A percentile compares a stretch with the other conserved stretches of the same genome.
These are phyloP conservation scores for Ephestia elutella DNA, from an alignment of 1,140 invertebrate genomes.

Conservation along the genomic window DNA sequence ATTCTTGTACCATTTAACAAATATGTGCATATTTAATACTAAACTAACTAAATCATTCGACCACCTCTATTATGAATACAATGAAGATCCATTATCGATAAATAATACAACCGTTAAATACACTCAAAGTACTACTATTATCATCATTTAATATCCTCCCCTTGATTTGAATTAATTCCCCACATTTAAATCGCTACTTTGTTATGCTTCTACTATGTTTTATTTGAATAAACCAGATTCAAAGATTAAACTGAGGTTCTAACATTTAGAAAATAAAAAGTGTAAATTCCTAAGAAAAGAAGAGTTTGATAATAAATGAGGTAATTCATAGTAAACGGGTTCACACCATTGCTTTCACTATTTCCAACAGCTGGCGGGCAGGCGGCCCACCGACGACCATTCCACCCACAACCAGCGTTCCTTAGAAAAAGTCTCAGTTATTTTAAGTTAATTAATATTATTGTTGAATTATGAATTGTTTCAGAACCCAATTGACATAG, in stretches of 20 bases:
- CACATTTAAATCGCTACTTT: no score
- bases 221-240: no score
- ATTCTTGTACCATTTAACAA: constrained; percentile 27
- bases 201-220: no score
- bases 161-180: no score
- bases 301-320: constrained; percentile 36
- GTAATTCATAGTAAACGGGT: constrained; percentile 22
- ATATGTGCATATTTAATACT: constrained; percentile 27
- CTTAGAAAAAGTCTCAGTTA: constrained; percentile 18
- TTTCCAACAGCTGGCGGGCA: not conserved
- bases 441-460: constrained; percentile 50
- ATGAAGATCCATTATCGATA: constrained; percentile 38
- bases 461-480: constrained; percentile 52
- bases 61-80: constrained; percentile 52
- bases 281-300: constrained; percentile 22
- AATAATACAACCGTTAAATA: constrained; percentile 26
- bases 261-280: no score
- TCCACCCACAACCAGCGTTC: constrained; percentile 21
- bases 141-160: no score
- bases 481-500: constrained; percentile 60
- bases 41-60: constrained; percentile 18
- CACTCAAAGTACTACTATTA: not conserved
- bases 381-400: not conserved
- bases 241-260: no score
- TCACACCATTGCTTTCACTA: constrained; percentile 44